phyloP scores from a whole-genome alignment of 1,140 invertebrate species.

The Caenorhabditis remanei region DNA sequence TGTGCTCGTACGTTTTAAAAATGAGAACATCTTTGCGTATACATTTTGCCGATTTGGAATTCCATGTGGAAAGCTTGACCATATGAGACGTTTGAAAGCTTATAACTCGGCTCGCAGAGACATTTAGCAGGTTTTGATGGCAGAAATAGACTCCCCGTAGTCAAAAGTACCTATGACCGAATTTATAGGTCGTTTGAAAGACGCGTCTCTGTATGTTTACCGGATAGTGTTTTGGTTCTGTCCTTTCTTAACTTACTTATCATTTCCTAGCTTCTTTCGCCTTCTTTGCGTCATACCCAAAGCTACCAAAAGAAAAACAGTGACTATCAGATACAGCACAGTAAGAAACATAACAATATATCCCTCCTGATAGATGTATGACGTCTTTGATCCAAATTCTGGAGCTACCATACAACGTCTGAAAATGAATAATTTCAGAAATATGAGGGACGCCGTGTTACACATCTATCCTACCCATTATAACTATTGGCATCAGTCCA shows the following conservation, averaged over 20 bases:
- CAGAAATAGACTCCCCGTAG: no score
- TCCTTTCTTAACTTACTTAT: neutral
- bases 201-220: no score
- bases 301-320: neutral
- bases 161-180: no score
- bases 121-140: no score
- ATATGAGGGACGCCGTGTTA: neutral
- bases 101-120: no score
- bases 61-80: no score
- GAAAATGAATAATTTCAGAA: neutral
- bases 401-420: neutral
- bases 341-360: neutral
- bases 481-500: neutral
- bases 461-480: neutral
- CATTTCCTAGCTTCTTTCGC: neutral
- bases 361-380: neutral
- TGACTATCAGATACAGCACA: neutral
- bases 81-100: no score
- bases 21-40: no score
- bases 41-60: no score
- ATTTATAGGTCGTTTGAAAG: no score
- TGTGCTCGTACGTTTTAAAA: no score
- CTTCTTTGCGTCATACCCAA: neutral
- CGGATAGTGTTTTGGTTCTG: no score
- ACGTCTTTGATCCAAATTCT: neutral